phyloP scores from a whole-genome alignment of 2,888 invertebrate species.

The Phortica magna region DNA sequence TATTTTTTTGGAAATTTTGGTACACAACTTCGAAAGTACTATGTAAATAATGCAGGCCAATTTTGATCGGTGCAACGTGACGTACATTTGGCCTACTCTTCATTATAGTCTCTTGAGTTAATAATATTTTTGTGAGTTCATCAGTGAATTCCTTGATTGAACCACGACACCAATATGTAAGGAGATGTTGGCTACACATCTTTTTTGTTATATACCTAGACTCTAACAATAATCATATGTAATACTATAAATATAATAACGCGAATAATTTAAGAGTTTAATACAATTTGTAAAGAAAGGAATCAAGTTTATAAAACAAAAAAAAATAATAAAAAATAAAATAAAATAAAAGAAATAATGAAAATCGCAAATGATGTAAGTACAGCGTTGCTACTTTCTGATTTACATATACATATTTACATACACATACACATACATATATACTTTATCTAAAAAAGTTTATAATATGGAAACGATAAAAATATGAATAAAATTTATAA shows the following conservation, averaged over 20 bases:
- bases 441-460: slow-evolving; percentile 45
- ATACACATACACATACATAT: slow-evolving; percentile 48
- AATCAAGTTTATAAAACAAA: slow-evolving; percentile 55
- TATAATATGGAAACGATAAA: slow-evolving; percentile 30
- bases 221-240: slow-evolving; percentile 8
- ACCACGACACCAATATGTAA: not conserved
- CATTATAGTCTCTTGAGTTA: too few relatives aligned
- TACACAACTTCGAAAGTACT: too few relatives aligned
- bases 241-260: slow-evolving; percentile 19
- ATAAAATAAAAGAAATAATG: slow-evolving; percentile 51
- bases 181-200: not conserved
- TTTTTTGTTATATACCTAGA: not conserved
- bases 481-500: slow-evolving; percentile 58
- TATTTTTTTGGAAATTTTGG: too few relatives aligned
- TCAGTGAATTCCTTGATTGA: not conserved
- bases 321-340: slow-evolving; percentile 54
- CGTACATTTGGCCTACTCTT: too few relatives aligned
- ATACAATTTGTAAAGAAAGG: slow-evolving; percentile 52
- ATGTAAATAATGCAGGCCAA: too few relatives aligned
- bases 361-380: slow-evolving; percentile 64
- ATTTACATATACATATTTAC: slow-evolving; percentile 61
- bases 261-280: slow-evolving; percentile 49
- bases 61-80: too few relatives aligned
- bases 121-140: too few relatives aligned
- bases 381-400: slow-evolving; percentile 50